Evolutionary conservation across 2,797 vertebrate genomes (phyloP), one percentile per base, ranked within the genome.

Genomic region (Pangasius sanitwongsei): DNA sequence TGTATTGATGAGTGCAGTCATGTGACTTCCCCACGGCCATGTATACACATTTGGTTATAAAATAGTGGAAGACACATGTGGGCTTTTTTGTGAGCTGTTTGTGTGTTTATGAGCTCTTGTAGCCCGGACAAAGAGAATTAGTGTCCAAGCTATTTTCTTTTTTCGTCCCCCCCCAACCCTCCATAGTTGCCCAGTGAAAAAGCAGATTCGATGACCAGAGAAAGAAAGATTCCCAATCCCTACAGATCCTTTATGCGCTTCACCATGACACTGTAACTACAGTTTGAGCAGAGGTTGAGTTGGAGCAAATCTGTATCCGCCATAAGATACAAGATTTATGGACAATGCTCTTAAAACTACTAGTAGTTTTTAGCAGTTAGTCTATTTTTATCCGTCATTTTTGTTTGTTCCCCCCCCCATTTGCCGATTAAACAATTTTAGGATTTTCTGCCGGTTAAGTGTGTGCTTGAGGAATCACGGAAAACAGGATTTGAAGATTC

Each of bases 41-140:
- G 55, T 44, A 78, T 85, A 89, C 86, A 88, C 87, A 65, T 89
- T 88, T 88, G 65, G 85, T 59, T 61, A 85, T n/a, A 75, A 88
- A 85, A 59, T 41, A n/a, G 25, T 28, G 12, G 13, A 80, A 4
- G 3, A 20, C 3, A 23, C 41, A 57, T 16, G 12, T 57, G 55
- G 65, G 20, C 81, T n/a, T 37, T 59, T 70, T 61, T 25, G 6
- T 69, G 67, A 18, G 55, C 55, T 57, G 15, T 44, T 44, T 44
- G 7, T 28, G 84, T 50, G 65, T 34, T 50, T 25, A 59, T 67
- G 25, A 85, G 28, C 75, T 83, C 84, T 72, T 82, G 12, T 4
- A 67, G 63, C 63, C 28, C 4, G 44, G 44, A 72, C 7, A 28
- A 75, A 48, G 8, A 74, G 72, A 75, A 48, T 12, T 13, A 3